These are phyloP conservation scores for Conomelus anceps DNA, from an alignment of 2,888 invertebrate genomes.

Conservation along the genomic window DNA sequence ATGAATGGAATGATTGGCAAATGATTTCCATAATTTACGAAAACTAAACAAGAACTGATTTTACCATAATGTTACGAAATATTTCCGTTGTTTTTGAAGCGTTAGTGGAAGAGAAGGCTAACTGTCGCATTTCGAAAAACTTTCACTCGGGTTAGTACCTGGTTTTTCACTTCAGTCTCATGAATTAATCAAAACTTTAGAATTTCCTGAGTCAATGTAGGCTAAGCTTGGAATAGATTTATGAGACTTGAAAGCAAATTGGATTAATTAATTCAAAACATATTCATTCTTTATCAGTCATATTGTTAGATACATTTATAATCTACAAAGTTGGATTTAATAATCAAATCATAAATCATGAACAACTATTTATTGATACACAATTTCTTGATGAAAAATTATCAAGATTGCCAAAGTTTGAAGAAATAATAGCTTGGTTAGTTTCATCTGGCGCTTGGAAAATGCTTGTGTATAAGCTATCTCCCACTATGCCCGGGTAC, in stretches of 20 bases:
- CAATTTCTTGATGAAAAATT: too few relatives aligned
- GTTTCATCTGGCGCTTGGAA: too few relatives aligned
- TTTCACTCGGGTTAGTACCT: not conserved
- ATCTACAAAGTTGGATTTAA: too few relatives aligned
- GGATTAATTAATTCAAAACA: not conserved
- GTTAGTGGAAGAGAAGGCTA: too few relatives aligned
- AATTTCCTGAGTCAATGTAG: not conserved
- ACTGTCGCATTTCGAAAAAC: not conserved
- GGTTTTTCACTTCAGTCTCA: not conserved
- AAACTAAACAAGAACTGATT: not conserved
- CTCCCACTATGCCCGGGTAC: too few relatives aligned
- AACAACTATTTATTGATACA: too few relatives aligned
- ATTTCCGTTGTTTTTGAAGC: not conserved
- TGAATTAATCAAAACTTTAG: not conserved
- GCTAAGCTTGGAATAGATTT: not conserved
- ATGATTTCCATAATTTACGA: not conserved
- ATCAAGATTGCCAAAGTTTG: too few relatives aligned
- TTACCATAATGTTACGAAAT: not conserved
- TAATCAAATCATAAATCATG: too few relatives aligned
- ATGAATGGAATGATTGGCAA: not conserved
- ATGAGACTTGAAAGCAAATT: not conserved
- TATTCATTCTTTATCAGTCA: too few relatives aligned
- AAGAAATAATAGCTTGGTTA: too few relatives aligned
- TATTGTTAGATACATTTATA: too few relatives aligned
- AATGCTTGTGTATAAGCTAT: too few relatives aligned